Conservation (phyloP, 2,888 invertebrate genomes). For the Pseudococcus jackbeardsleyi region DNA sequence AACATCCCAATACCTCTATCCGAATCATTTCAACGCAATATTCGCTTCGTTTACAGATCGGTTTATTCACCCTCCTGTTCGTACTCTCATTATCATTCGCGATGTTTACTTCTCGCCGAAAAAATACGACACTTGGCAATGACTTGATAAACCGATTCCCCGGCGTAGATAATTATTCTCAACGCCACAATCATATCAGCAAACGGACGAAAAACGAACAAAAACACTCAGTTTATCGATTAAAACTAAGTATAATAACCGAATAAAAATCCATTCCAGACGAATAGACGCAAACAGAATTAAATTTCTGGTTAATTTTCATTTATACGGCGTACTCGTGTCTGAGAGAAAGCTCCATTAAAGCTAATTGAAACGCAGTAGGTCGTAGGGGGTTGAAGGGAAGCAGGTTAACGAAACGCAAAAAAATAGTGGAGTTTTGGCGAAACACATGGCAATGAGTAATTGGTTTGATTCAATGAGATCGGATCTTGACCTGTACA, state of each 20-base stretch:
- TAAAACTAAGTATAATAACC: background rate
- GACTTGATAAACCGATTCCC: background rate
- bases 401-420: background rate
- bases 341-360: slow-evolving; percentile 24
- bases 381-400: background rate
- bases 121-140: slow-evolving; percentile 28
- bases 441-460: slow-evolving; percentile 13
- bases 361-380: slow-evolving; percentile 3
- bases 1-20: background rate
- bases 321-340: background rate
- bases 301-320: slow-evolving; percentile 42
- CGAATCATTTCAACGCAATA: background rate
- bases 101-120: background rate
- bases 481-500: background rate
- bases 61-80: slow-evolving; percentile 3
- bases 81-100: background rate
- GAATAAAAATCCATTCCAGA: background rate
- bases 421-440: background rate
- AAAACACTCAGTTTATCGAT: background rate
- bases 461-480: slow-evolving; percentile 14
- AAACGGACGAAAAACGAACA: background rate
- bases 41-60: background rate
- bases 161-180: background rate
- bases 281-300: background rate
- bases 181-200: background rate